Conservation (phyloP, 1,140 invertebrate species). For the Brachystomella parvula region DNA sequence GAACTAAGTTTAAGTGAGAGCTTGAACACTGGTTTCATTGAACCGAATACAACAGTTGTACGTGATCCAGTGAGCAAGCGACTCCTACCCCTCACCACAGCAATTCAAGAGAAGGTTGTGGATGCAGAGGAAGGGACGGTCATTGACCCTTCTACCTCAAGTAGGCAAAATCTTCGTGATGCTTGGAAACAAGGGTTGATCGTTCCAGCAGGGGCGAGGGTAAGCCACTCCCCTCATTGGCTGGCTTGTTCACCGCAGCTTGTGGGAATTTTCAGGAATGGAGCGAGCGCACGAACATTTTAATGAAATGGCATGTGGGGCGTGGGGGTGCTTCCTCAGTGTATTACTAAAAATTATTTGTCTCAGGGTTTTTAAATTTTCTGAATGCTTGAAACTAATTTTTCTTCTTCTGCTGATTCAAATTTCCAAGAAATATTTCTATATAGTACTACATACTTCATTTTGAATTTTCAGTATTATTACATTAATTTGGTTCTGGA, state of each 20-base stretch:
- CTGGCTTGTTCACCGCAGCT: not conserved
- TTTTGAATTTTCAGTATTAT: no score
- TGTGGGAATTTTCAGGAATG: no score
- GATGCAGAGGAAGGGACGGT: constrained; percentile 70
- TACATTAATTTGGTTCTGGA: no score
- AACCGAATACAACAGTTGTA: constrained; percentile 72
- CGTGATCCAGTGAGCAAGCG: constrained; percentile 67
- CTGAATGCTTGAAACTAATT: no score
- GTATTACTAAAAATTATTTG: no score
- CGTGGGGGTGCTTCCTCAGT: no score
- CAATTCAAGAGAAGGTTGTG: constrained; percentile 60
- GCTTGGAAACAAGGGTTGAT: constrained; percentile 78
- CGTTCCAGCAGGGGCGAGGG: constrained; percentile 80
- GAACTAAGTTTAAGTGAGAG: constrained; percentile 65
- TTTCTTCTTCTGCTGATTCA: no score
- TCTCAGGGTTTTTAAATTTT: no score
- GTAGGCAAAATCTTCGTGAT: constrained; percentile 70
- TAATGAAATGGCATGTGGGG: no score
- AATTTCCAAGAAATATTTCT: no score
- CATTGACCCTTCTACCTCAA: constrained; percentile 54
- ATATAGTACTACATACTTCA: no score
- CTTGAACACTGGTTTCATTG: constrained; percentile 66
- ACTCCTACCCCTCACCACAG: constrained; percentile 66
- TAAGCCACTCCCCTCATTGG: constrained; percentile 50
- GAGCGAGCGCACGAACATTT: no score